Conservation (phyloP, 2,888 invertebrate genomes). For the Drosophila ustulata region DNA sequence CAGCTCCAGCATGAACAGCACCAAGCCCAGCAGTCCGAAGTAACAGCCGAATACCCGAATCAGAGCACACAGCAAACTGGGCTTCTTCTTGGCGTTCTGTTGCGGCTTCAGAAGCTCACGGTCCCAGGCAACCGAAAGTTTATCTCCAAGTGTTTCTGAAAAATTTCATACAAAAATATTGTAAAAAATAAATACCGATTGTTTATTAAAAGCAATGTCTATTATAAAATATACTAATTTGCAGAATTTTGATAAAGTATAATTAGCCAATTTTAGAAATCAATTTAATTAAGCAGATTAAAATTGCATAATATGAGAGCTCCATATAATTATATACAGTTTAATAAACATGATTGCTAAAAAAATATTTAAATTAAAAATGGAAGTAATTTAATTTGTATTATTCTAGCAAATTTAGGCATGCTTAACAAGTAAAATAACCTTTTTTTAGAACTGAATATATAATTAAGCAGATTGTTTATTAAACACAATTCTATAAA, state of each 20-base stretch:
- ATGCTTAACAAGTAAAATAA: no score
- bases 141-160: conserved; percentile 86
- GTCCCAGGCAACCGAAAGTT: conserved; percentile 87
- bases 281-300: no score
- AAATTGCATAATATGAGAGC: no score
- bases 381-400: no score
- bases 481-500: background rate
- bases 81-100: conserved; percentile 82
- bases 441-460: no score
- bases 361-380: no score
- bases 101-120: conserved; percentile 85
- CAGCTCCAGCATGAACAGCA: conserved; percentile 87
- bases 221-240: no score
- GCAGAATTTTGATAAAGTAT: no score
- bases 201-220: background rate
- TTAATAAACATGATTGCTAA: no score
- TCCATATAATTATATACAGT: no score
- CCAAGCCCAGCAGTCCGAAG: conserved; percentile 87
- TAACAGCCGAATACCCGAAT: conserved; percentile 87
- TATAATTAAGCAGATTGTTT: background rate
- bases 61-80: conserved; percentile 84
- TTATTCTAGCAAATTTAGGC: no score
- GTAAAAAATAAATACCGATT: background rate
- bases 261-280: no score
- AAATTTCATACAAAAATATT: conserved; percentile 12